Evolutionary conservation across 1,140 invertebrate genomes (phyloP), one percentile per base, ranked within the genome.

Genomic region (Trichogramma pretiosum): DNA sequence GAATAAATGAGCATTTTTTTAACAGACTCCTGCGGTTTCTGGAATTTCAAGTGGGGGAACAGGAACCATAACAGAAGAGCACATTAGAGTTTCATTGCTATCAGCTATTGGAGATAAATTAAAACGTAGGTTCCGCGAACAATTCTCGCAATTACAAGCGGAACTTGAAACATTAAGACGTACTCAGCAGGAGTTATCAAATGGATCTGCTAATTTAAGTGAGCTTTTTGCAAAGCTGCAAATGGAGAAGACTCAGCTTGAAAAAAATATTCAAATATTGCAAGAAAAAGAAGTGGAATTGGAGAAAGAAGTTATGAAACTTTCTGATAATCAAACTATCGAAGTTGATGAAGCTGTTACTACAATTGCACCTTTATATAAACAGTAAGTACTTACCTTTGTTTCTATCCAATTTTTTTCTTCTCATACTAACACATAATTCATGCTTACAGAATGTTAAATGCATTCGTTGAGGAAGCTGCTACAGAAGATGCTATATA

Each of bases 401-500:
- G 10, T 1, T 32, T 41, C 5, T 14, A 26, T 49, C 33, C 33
- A 44, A 41, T 37, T 26, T 14, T 45, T 3, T 33, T 39, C 18
- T 40, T 37, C 7, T 24, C 16, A 38, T 9, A 54, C 54, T 26
- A 28, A 24, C 26, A 35, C 2, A 28, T 36, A 4, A 0, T 40
- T 49, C 54, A 9, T 47, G 51, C 56, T 54, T 70, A 59, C 56
- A 91, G 87, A 64, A 82, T 99, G 62, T 69, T 99, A 23, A 92
- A 91, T 74, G 83, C 92, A 24, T 99, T 92, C 80, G 92, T 93
- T 39, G 93, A 98, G 73, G 96, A 99, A 74, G 91, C 94, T 57
- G 93, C 96, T 10, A 85, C 90, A 38, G 95, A 98, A 76, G 96
- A 99, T 79, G 89, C 93, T 41, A 96, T 99, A 60, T 99, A 98